These are phyloP conservation scores for Ovibos moschatus DNA, from an alignment of 2,113 vertebrate genomes.

Conservation along the genomic window DNA sequence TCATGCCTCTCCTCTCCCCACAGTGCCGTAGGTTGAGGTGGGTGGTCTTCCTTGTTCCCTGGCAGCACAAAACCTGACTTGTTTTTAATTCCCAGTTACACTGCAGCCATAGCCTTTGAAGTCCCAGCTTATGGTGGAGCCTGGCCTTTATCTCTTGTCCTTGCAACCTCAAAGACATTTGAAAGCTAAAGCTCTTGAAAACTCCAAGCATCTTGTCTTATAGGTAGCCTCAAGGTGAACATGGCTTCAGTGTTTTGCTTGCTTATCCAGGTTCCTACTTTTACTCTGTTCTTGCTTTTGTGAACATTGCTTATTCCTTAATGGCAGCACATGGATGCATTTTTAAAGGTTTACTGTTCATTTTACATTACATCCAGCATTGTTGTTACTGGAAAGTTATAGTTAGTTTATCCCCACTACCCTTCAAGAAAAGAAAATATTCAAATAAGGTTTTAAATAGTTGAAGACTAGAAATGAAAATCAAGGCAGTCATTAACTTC, in stretches of 20 bases:
- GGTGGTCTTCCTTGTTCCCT: neutral
- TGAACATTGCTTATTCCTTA: neutral
- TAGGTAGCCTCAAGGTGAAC: neutral
- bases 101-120: neutral
- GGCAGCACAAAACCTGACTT: neutral
- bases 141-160: neutral
- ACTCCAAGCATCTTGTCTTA: neutral
- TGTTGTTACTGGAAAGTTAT: neutral
- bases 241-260: neutral
- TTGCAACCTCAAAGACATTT: neutral
- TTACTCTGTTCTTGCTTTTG: neutral
- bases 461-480: neutral
- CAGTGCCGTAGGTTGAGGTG: neutral
- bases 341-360: neutral
- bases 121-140: neutral
- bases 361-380: neutral
- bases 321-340: neutral
- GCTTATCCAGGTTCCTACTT: neutral
- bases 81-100: neutral
- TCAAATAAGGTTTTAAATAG: neutral
- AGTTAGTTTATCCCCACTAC: neutral
- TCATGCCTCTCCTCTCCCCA: neutral
- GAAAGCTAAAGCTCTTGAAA: neutral
- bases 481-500: neutral
- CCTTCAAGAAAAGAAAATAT: constrained; percentile 12